Percentiles rank a stretch among this genome's conserved stretches.
Evolutionary conservation across 2,888 invertebrate genomes (phyloP).

Genomic region (Drosophila nr. perissopoda): DNA sequence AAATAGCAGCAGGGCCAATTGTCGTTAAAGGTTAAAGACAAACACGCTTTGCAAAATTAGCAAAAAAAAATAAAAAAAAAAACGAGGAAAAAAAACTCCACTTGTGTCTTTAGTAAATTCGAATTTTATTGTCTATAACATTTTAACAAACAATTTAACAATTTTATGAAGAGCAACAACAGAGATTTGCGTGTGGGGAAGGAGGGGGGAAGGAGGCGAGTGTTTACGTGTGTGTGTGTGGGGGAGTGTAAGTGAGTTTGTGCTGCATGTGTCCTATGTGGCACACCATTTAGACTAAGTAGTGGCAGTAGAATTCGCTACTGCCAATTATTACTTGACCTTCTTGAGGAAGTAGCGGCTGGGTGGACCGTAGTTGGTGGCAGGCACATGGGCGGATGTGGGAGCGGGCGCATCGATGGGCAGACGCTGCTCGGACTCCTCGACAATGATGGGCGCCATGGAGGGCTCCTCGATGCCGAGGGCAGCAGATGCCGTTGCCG

Average conservation of each 20-base stretch:
- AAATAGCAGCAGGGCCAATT: constrained; percentile 50
- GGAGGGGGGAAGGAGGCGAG: neutral
- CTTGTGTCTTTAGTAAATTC: constrained; percentile 58
- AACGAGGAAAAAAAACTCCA: constrained; percentile 1
- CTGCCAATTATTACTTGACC: constrained; percentile 41
- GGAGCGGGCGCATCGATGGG: constrained; percentile 43
- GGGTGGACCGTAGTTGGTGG: constrained; percentile 88
- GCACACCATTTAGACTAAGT: constrained; percentile 63
- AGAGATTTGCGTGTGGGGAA: constrained; percentile 27
- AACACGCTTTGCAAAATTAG: constrained; percentile 29
- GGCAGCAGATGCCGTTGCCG: constrained; percentile 62
- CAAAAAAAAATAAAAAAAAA: neutral
- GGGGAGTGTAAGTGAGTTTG: constrained; percentile 21
- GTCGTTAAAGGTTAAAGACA: constrained; percentile 33
- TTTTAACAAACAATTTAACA: constrained; percentile 73
- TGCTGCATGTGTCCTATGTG: constrained; percentile 29
- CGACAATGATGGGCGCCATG: constrained; percentile 76
- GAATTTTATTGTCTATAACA: constrained; percentile 67
- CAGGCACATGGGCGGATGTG: constrained; percentile 61
- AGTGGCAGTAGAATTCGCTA: constrained; percentile 38
- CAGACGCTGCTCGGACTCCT: constrained; percentile 67
- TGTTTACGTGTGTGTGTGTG: constrained; percentile 10
- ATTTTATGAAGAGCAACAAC: constrained; percentile 54
- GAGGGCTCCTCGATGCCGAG: constrained; percentile 58
- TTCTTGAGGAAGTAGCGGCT: constrained; percentile 86